Evolutionary conservation across 2,113 vertebrate species (phyloP), one percentile per base, ranked within the genome.

Genomic region (Poecile atricapillus): DNA sequence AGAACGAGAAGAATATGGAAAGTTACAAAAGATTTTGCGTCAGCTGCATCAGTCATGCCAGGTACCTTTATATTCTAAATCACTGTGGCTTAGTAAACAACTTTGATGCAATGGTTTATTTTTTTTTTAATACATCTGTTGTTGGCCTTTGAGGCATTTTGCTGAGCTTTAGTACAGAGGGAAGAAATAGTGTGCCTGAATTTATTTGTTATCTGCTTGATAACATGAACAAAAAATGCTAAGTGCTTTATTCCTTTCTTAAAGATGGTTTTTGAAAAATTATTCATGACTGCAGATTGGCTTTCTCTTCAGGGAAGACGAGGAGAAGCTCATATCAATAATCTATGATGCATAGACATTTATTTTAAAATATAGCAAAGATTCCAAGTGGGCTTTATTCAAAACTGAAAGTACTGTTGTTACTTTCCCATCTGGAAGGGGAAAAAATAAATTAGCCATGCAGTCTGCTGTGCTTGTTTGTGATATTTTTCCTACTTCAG

Each of bases 31-130:
- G 98, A 99, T 99, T 96, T 98, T 99, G 81, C 98, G 99, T 83
- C 99, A 99, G 89, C 98, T 99, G 92, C 99, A 99, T 97, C 99
- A 99, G 96, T 99, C 99, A 5, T 99, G 99, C 97, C 99, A 99
- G 99, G 99, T 99, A 98, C 80, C 24, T 68, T 74, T 83, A 41
- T 46, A 71, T 70, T 87, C 47, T 74, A 63, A 73, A 74, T 83
- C 70, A 47, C 75, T 70, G 43, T 55, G 62, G 23, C 90, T 95
- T 90, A 53, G 78, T 83, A 85, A 84, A 87, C 63, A 88, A 24
- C 65, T 30, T 5, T 15, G 43, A 9, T 64, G 35, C 30, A 20
- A 53, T 69, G 49, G 22, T 25, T 50, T 41, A 5, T 74, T 44
- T 23, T 39, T 52, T 78, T 78, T 56, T 39, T 14, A 55, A 33